Evolutionary conservation across 2,888 invertebrate genomes (phyloP), one percentile per base, ranked within the genome.

Genomic region (Hecatera dysodea): DNA sequence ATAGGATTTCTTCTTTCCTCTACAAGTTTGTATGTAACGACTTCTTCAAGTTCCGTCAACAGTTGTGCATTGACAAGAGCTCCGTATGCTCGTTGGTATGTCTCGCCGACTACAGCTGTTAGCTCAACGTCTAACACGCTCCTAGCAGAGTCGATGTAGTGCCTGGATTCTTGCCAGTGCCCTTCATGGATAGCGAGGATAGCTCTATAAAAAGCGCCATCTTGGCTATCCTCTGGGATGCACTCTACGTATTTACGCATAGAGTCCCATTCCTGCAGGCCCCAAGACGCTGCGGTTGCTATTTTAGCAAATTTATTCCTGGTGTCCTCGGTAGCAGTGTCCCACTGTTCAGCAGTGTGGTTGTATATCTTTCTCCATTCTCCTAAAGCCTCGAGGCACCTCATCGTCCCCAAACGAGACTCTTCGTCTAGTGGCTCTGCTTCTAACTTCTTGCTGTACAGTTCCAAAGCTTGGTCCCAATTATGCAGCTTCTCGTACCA

Each of bases 401-500:
- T 97, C 99, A 99, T 99, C 90, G 98, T 98, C 0, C 99, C 99
- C 46, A 99, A 94, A n/a, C 97, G 97, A 0, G 98, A 97, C 53
- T 98, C 98, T 24, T 97, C 94, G 87, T 99, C 98, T 33, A 97
- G 94, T 0, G 97, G 96, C 82, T 97, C 97, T 0, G 95, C 94
- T 56, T 97, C 97, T 65, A 98, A 93, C 87, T 98, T 98, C 72
- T 97, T 97, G 75, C 97, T 97, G 89, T 99, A 99, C 9, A 99
- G 97, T 72, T 97, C 97, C 67, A 99, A 93, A 0, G 99, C 99
- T 90, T 98, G 98, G 83, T 99, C 99, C 99, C 99, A 99, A 90
- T 99, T 99, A 92, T 99, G 99, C 2, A 99, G 95, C 91, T 99
- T 99, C 92, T 99, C 99, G 91, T 99, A 99, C 99, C 99, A 99